phyloP scores from a whole-genome alignment of 2,113 vertebrate species.

The Pionites leucogaster region DNA sequence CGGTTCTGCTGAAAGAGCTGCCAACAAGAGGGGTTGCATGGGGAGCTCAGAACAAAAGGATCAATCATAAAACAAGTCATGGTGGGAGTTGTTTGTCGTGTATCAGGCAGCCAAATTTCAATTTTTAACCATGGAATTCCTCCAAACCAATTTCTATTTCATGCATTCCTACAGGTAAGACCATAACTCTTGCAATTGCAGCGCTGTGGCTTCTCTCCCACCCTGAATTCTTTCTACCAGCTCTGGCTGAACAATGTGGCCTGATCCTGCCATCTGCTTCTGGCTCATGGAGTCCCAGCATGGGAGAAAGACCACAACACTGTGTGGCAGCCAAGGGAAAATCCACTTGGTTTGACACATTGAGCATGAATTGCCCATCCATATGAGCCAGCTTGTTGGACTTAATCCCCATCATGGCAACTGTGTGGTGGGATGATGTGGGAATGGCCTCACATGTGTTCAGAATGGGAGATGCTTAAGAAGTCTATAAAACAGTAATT shows the following conservation, averaged over 20 bases:
- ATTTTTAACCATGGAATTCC: background rate
- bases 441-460: background rate
- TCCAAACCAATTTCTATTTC: background rate
- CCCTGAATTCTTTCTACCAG: background rate
- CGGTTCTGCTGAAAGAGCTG: background rate
- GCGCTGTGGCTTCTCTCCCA: background rate
- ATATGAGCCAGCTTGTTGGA: background rate
- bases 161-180: background rate
- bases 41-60: background rate
- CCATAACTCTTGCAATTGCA: background rate
- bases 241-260: background rate
- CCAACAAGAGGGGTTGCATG: background rate
- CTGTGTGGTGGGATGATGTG: background rate
- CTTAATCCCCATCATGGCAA: background rate
- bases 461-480: background rate
- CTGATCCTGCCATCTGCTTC: background rate
- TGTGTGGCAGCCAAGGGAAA: background rate
- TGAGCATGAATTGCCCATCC: background rate
- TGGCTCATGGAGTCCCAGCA: background rate
- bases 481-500: background rate
- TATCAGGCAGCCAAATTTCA: background rate
- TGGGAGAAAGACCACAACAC: background rate
- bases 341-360: background rate
- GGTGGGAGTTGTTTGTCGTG: background rate
- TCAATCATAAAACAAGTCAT: background rate